phyloP scores from a whole-genome alignment of 2,888 invertebrate genomes.

The Lingula anatina region DNA sequence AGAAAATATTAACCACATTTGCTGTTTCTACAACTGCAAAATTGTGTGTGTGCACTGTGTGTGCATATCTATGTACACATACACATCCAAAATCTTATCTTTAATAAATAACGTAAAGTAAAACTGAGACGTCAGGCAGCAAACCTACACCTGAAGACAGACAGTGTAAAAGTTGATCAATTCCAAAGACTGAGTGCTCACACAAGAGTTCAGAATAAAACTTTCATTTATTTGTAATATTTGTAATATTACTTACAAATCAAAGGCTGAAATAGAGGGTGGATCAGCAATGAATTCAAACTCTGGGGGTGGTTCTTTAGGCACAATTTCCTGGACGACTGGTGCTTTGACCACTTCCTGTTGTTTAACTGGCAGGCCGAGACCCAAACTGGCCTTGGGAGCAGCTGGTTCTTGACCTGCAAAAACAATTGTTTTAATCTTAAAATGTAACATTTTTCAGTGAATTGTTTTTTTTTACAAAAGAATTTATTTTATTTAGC shows the following conservation, averaged over 20 bases:
- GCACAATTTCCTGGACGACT: constrained; percentile 45
- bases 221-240: no score
- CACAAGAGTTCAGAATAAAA: no score
- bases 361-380: constrained; percentile 8
- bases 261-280: constrained; percentile 94
- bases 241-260: constrained; percentile 69
- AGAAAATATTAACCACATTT: no score
- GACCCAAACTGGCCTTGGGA: constrained; percentile 24
- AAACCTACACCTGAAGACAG: not conserved
- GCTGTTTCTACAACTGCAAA: no score
- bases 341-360: constrained; percentile 32
- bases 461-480: no score
- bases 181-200: no score
- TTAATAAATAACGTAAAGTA: not conserved
- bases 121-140: not conserved
- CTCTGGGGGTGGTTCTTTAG: constrained; percentile 52
- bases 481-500: no score
- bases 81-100: not conserved
- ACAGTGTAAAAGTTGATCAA: no score
- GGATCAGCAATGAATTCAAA: constrained; percentile 73
- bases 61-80: no score
- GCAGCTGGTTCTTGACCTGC: constrained; percentile 39
- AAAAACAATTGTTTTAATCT: no score
- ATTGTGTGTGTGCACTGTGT: no score
- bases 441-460: no score